These are phyloP conservation scores for Rhopalosiphum padi DNA, from an alignment of 1,140 invertebrate species.

Conservation along the genomic window DNA sequence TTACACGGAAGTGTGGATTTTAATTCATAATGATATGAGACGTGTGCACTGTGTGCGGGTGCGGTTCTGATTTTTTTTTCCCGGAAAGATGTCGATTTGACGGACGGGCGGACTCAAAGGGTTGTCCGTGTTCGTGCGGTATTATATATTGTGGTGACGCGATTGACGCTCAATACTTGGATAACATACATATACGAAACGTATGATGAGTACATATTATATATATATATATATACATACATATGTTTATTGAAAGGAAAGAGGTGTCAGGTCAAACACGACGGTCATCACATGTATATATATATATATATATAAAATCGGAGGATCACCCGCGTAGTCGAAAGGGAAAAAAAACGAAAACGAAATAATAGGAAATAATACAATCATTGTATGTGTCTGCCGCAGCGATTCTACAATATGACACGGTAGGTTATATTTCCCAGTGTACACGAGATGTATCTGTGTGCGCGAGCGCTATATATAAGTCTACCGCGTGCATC, in stretches of 20 bases:
- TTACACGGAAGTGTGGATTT: constrained; percentile 40
- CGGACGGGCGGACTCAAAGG: neutral
- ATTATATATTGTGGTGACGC: neutral
- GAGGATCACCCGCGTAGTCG: constrained; percentile 47
- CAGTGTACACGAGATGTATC: neutral
- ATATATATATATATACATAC: neutral
- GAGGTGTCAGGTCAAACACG: neutral
- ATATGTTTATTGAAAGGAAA: neutral
- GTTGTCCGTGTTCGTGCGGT: constrained; percentile 18
- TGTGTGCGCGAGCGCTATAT: neutral
- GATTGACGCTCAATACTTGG: neutral
- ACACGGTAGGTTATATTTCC: constrained; percentile 49
- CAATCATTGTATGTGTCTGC: neutral
- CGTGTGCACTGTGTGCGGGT: neutral
- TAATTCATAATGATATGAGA: neutral
- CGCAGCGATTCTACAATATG: constrained; percentile 28
- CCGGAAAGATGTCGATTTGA: neutral
- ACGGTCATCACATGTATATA: neutral
- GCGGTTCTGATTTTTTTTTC: neutral
- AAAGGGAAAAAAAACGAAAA: neutral
- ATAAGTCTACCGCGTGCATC: neutral
- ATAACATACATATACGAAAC: neutral
- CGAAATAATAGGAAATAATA: constrained; percentile 23
- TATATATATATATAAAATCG: neutral
- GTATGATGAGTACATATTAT: neutral